Percentiles rank a stretch among this genome's conserved stretches.
Evolutionary conservation across 2,888 invertebrate species (phyloP).

Genomic region (Heliconius charithonia): DNA sequence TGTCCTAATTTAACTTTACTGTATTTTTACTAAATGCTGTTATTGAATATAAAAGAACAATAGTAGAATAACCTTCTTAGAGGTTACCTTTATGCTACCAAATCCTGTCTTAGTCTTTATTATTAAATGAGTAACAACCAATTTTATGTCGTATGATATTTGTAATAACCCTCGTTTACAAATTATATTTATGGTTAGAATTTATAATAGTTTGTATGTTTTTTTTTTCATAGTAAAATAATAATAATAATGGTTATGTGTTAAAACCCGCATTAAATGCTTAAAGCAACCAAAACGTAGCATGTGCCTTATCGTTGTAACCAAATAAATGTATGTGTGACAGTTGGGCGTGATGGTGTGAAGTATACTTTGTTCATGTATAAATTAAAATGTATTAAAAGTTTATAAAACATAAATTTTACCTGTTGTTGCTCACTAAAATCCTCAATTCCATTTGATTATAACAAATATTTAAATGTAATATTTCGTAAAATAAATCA

Average conservation of each 20-base stretch:
- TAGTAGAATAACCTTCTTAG: not conserved
- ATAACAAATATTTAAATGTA: too few relatives aligned
- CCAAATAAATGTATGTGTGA: constrained; percentile 17
- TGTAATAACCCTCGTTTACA: too few relatives aligned
- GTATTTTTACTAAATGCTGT: too few relatives aligned
- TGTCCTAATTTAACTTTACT: too few relatives aligned
- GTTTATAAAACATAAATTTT: not conserved
- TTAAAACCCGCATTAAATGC: constrained; percentile 11
- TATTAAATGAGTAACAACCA: not conserved
- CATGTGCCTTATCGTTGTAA: constrained; percentile 25
- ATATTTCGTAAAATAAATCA: too few relatives aligned
- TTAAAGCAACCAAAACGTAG: constrained; percentile 36
- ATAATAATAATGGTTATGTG: not conserved
- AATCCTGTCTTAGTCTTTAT: not conserved
- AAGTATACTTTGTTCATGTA: constrained; percentile 7
- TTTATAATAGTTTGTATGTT: too few relatives aligned
- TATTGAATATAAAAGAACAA: not conserved
- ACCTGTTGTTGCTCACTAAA: too few relatives aligned
- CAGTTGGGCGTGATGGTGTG: constrained; percentile 13
- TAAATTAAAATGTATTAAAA: not conserved
- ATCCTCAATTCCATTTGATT: too few relatives aligned
- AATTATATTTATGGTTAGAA: not conserved
- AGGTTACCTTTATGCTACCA: not conserved
- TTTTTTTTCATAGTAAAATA: not conserved
- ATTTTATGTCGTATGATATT: not conserved